Conservation (phyloP, 2,888 invertebrate species). For the Psylliodes chrysocephalus region DNA sequence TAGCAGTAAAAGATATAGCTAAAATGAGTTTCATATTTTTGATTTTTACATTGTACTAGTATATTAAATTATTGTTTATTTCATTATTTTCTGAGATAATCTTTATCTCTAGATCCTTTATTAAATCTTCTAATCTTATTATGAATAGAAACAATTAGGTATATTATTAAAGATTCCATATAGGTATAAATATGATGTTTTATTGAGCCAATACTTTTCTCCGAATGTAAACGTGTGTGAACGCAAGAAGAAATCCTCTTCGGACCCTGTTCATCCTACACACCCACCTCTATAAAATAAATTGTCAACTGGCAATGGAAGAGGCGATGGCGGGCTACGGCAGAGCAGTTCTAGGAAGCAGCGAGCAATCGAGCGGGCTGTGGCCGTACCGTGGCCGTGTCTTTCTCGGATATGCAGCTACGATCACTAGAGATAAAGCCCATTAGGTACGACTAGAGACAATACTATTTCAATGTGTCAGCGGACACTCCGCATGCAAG, state of each 20-base stretch:
- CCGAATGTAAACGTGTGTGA: background rate
- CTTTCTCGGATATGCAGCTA: constrained; percentile 38
- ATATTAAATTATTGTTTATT: too few relatives aligned
- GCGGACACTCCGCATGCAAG: constrained; percentile 50
- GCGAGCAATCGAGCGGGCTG: constrained; percentile 59
- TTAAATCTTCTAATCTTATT: too few relatives aligned
- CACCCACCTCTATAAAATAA: constrained; percentile 64
- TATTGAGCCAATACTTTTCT: background rate
- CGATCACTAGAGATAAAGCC: constrained; percentile 64
- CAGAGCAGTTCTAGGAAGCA: constrained; percentile 63
- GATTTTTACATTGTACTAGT: too few relatives aligned
- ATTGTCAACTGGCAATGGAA: constrained; percentile 61
- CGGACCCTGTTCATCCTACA: constrained; percentile 50
- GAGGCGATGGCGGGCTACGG: constrained; percentile 44
- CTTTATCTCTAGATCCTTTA: too few relatives aligned
- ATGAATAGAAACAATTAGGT: too few relatives aligned
- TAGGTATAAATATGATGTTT: too few relatives aligned
- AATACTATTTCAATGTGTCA: constrained; percentile 66
- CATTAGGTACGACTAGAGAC: constrained; percentile 65
- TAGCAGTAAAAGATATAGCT: too few relatives aligned
- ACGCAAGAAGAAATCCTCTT: background rate
- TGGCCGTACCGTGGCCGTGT: constrained; percentile 37
- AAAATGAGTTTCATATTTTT: too few relatives aligned
- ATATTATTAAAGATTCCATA: too few relatives aligned
- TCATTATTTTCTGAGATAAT: too few relatives aligned